Evolutionary conservation across 1,140 invertebrate genomes (phyloP), one percentile per base, ranked within the genome.

Genomic region (Euura lappo): DNA sequence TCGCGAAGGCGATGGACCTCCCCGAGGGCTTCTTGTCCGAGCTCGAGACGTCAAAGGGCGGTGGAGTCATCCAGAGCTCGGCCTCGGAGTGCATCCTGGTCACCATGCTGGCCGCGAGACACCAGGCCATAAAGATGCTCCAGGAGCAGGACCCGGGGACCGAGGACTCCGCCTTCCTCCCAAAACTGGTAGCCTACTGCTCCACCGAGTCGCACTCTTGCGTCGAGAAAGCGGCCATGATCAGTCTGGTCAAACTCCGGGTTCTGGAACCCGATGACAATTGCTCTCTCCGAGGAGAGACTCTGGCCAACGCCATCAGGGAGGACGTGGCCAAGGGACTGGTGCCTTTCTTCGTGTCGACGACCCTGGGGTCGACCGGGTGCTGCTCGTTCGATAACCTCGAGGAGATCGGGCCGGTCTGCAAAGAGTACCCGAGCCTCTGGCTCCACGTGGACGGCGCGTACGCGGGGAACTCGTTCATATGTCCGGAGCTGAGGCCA

Each of bases 151-250:
- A 86, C 74, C 87, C 77, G 85, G 77, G 87, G 73, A 84, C 64
- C 65, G 86, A 80, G 75, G 90, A 97, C 76, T 94, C 93, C 3
- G 90, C 92, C 1, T 92, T 97, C 75, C 86, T 98, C 44, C 94
- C 96, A 10, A 92, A 93, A 80, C 85, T 98, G n/a, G 96, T 98
- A 47, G 96, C 94, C 8, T 94, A 93, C 74, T 93, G 91, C 76
- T 93, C 90, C 13, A 92, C 92, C 69, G 93, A 98, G 87, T 94
- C 96, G 2, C 97, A 98, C 86, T 97, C 96, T 0, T 97, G 95
- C 80, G 94, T 98, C 2, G 96, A 99, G 88, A 99, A 98, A 83
- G 96, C 97, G 6, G 96, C 95, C 6, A 97, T 97, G 91, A 96
- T 98, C 79, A 91, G 93, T 28, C 90, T 97, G 75, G 94, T 98